These are phyloP conservation scores for Momotus momota DNA, from an alignment of 2,797 vertebrate species.

Conservation along the genomic window DNA sequence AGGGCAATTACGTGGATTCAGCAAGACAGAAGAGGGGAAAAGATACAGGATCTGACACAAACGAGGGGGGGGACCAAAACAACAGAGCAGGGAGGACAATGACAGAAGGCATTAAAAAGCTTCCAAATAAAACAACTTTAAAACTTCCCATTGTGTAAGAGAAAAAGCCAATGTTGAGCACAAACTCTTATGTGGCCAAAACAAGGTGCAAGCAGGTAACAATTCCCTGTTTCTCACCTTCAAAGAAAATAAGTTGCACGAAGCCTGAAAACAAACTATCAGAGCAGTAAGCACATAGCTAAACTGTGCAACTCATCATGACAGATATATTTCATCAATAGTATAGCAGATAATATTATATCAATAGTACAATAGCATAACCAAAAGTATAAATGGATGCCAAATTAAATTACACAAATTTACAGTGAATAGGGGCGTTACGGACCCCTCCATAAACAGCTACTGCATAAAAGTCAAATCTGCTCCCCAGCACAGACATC, in stretches of 20 bases:
- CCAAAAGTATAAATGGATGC: background rate
- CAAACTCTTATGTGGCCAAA: background rate
- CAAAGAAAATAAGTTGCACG: background rate
- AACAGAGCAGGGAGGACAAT: background rate
- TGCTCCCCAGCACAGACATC: background rate
- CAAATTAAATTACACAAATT: background rate
- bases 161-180: background rate
- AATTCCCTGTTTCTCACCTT: background rate
- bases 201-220: background rate
- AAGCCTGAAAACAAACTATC: background rate
- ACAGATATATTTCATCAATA: background rate
- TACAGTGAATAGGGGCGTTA: background rate
- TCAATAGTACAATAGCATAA: background rate
- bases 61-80: background rate
- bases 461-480: background rate
- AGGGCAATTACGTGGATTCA: background rate
- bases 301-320: background rate
- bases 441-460: background rate
- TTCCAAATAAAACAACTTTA: background rate
- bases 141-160: background rate
- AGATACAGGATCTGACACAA: background rate
- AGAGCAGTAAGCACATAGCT: background rate
- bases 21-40: background rate
- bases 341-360: too few relatives aligned
- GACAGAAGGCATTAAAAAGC: background rate